Evolutionary conservation across 2,113 vertebrate species (phyloP).

Genomic region (Tretioscincus oriximinensis): DNA sequence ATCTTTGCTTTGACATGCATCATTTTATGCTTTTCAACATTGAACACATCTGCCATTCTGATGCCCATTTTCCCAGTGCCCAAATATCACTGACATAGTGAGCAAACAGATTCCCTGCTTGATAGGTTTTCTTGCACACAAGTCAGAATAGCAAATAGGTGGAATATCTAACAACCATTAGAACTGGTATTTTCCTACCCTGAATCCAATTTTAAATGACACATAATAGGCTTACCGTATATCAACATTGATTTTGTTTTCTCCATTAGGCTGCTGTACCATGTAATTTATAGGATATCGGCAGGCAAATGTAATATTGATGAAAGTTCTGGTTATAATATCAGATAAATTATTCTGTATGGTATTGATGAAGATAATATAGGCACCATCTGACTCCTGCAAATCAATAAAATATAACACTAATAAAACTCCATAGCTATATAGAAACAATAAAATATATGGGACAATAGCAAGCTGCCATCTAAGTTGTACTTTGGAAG

Average conservation of each 20-base stretch:
- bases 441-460: not conserved
- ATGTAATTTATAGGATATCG: slow-evolving; percentile 77
- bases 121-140: no score
- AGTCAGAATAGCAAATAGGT: no score
- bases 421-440: not conserved
- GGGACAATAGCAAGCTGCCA: not conserved
- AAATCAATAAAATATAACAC: slow-evolving; percentile 34
- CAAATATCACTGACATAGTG: no score
- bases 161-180: no score
- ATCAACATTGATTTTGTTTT: slow-evolving; percentile 75
- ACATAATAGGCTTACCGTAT: slow-evolving; percentile 59
- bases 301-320: slow-evolving; percentile 77
- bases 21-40: no score
- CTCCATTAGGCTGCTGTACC: slow-evolving; percentile 71
- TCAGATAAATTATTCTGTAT: slow-evolving; percentile 75
- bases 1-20: no score
- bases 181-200: no score
- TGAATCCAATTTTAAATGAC: not conserved
- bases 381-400: slow-evolving; percentile 70
- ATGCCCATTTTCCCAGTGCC: no score
- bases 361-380: slow-evolving; percentile 77
- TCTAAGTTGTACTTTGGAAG: not conserved
- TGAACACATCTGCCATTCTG: no score
- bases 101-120: no score
- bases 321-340: slow-evolving; percentile 73